Evolutionary conservation across 1,140 invertebrate genomes (phyloP), one percentile per base, ranked within the genome.

Genomic region (Halesus radiatus): DNA sequence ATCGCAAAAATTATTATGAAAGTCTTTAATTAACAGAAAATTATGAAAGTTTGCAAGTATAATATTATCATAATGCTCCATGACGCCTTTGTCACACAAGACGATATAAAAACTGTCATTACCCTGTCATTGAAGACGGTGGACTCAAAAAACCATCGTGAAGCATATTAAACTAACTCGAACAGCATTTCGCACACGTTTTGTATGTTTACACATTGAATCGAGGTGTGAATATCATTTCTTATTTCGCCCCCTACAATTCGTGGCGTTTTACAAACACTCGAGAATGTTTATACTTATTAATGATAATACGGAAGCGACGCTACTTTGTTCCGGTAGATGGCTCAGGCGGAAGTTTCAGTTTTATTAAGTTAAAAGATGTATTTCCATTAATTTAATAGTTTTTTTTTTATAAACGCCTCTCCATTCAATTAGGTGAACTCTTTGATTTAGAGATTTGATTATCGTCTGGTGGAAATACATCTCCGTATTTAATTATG

Each of bases 371-470:
- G 62, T 16, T 26, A 13, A 66, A 16, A 66, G 26, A 66, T 29
- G 32, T 66, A 66, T 66, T 32, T 66, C 29, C 62, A 15, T 66
- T 66, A 66, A 15, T 60, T 20, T 60, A 60, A 60, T 18, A 60
- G 23, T 5, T 60, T 60, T 60, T 56, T 18, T 60, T 60, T 60
- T 56, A 18, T 60, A 60, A 23, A 22, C 56, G 18, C 56, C 13
- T 22, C 56, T 20, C 23, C 56, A 60, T 60, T 60, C 56, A 60
- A 60, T 60, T 60, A 60, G 10, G 18, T 60, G 23, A 23, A 45
- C 13, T 23, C 8, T 22, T 20, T 60, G 56, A 22, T 20, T 20
- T 8, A 60, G 23, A 60, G 18, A 60, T 60, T 23, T 23, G 56
- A 23, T 60, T 60, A 20, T 60, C 56, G 3, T 22, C n/a, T 22